Conservation (phyloP, 37 sponge, comb jelly and placozoan species). For the Eunapius fragilis region DNA sequence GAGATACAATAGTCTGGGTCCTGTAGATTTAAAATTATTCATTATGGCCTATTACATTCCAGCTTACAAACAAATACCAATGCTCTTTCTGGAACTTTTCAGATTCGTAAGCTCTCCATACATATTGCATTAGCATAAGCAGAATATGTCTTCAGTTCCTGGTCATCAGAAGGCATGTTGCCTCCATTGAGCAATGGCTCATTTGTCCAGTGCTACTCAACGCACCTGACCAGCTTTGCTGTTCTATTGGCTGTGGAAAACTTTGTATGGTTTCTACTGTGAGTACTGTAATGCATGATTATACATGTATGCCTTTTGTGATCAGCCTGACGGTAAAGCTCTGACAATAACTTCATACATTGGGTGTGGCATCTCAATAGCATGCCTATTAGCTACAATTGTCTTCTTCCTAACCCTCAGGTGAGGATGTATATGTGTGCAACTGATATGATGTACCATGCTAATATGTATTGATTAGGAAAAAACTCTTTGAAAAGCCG, state of each 20-base stretch:
- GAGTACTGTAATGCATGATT: background rate
- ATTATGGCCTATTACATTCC: background rate
- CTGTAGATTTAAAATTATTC: background rate
- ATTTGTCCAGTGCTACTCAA: slow-evolving; percentile 34
- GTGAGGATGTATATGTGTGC: slow-evolving; percentile 9
- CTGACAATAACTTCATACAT: slow-evolving; percentile 28
- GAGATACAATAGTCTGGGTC: background rate
- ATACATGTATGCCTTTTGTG: background rate
- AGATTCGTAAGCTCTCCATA: background rate
- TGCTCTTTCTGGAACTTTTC: slow-evolving; percentile 38
- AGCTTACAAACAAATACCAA: background rate
- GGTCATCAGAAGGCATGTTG: background rate
- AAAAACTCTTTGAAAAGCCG: slow-evolving; percentile 12
- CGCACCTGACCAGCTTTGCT: slow-evolving; percentile 72
- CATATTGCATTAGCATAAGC: background rate
- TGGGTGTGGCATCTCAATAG: slow-evolving; percentile 24
- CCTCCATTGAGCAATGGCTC: background rate
- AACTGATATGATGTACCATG: background rate
- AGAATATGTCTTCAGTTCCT: background rate
- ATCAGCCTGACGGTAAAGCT: background rate
- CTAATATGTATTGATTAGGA: too few species aligned
- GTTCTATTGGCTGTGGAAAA: slow-evolving; percentile 58
- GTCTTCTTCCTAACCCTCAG: slow-evolving; percentile 22
- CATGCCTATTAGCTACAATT: slow-evolving; percentile 29
- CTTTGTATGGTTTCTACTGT: background rate